phyloP scores from a whole-genome alignment of 2,113 vertebrate genomes.

The Microtus pennsylvanicus region DNA sequence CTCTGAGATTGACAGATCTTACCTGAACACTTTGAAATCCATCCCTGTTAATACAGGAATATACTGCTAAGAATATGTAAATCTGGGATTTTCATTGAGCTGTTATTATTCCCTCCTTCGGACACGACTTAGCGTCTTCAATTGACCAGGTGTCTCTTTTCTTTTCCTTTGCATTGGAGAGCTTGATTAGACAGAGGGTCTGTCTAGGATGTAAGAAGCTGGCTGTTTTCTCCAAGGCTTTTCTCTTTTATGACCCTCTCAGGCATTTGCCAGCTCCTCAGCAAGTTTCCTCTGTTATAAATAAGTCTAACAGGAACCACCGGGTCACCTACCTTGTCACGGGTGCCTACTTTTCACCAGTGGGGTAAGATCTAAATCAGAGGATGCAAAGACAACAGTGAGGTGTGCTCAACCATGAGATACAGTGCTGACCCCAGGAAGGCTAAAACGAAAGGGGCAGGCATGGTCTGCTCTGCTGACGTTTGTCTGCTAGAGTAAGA shows the following conservation, averaged over 20 bases:
- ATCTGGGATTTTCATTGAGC: background rate
- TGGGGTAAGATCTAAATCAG: background rate
- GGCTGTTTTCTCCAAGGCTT: background rate
- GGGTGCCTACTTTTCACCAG: background rate
- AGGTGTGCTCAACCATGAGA: background rate
- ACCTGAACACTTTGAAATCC: background rate
- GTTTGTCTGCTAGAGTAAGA: background rate
- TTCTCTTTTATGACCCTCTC: background rate
- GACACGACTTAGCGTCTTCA: background rate
- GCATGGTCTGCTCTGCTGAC: background rate
- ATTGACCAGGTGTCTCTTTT: conserved; percentile 44
- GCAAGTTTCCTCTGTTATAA: background rate
- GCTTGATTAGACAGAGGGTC: background rate
- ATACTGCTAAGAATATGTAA: background rate
- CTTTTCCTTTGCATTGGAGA: conserved; percentile 21
- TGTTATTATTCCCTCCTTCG: background rate
- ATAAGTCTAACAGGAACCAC: background rate
- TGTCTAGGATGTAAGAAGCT: background rate
- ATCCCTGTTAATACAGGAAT: too few relatives aligned
- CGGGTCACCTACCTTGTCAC: background rate
- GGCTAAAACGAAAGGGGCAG: background rate
- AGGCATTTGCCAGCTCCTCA: background rate
- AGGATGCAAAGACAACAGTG: background rate
- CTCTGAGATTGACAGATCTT: background rate
- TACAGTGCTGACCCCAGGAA: background rate